Evolutionary conservation across 2,797 vertebrate genomes (phyloP), one percentile per base, ranked within the genome.

Genomic region (Fundulus diaphanus): DNA sequence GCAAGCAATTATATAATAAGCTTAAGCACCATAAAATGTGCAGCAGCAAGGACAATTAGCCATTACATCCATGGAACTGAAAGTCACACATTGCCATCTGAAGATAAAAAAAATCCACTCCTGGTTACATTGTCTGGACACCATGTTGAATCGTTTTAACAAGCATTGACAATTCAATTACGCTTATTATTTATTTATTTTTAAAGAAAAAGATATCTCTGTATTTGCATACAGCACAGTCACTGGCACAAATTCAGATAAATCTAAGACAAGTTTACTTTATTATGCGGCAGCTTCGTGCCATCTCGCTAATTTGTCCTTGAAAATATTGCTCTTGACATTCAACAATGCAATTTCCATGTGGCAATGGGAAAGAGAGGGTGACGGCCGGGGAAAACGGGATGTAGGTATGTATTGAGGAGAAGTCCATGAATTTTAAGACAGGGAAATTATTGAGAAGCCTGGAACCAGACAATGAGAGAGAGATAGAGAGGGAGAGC

Each of bases 1-100:
- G 95, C 95, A 92, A 95, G 93, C 95, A 96, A 96, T 97, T 97
- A 96, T 96, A 96, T 96, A 96, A 97, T 96, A 96, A 95, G 95
- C 96, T 97, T 97, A 97, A 97, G 95, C 94, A 96, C 95, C 96
- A 96, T 96, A 92, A 93, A 92, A 95, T 95, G 85, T 88, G 86
- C 80, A 85, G 88, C 77, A 82, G 91, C 82, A 90, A 89, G 90
- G 90, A 92, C 92, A 94, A 94, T 95, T 94, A 95, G 92, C 90
- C 89, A 81, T 92, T 93, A 94, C 93, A 94, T 92, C 76, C 81
- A 82, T 74, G 80, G 78, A 82, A 79, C 77, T 91, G 92, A 92
- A 89, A 90, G 85, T 81, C 90, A 86, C 91, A 94, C 85, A 90
- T 89, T 94, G 90, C 82, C 81, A 87, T 93, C 90, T 93, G 92